Evolutionary conservation across 1,140 invertebrate species (phyloP).

Genomic region (Limonius californicus): DNA sequence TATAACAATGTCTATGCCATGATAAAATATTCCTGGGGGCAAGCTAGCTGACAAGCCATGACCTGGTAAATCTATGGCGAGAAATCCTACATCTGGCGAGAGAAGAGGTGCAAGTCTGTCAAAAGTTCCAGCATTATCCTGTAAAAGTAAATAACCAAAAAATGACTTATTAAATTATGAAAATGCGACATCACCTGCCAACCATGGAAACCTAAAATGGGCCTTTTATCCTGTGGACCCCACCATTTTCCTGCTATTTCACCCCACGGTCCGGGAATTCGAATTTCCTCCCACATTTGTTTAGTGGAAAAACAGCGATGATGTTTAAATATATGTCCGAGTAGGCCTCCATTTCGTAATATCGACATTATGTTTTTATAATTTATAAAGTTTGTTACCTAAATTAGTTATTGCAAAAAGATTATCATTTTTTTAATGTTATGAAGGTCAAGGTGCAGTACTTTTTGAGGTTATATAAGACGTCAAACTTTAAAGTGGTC

Average conservation of each 20-base stretch:
- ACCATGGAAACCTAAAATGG: slow-evolving; percentile 68
- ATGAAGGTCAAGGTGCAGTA: too few species aligned
- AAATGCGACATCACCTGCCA: slow-evolving; percentile 64
- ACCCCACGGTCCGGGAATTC: slow-evolving; percentile 62
- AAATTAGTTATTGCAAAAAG: too few species aligned
- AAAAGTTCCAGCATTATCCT: slow-evolving; percentile 70
- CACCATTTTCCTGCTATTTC: slow-evolving; percentile 66
- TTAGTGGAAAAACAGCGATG: too few species aligned
- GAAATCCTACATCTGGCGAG: slow-evolving; percentile 52
- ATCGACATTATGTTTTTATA: too few species aligned
- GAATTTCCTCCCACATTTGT: too few species aligned
- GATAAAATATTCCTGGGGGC: slow-evolving; percentile 59
- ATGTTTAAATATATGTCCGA: too few species aligned
- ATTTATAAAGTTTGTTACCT: too few species aligned
- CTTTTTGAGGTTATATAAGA: too few species aligned
- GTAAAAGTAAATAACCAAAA: slow-evolving; percentile 16
- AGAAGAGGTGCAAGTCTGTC: slow-evolving; percentile 61
- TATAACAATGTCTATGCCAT: slow-evolving; percentile 52
- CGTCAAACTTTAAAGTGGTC: too few species aligned
- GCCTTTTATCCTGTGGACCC: slow-evolving; percentile 57
- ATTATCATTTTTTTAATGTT: too few species aligned
- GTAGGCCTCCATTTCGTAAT: too few species aligned
- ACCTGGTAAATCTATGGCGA: slow-evolving; percentile 66
- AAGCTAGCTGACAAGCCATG: slow-evolving; percentile 66
- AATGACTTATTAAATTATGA: background rate